A percentile compares a stretch with the other conserved stretches of the same genome.
These are phyloP conservation scores for Stenodera caucasica DNA, from an alignment of 2,888 invertebrate genomes.

Conservation along the genomic window DNA sequence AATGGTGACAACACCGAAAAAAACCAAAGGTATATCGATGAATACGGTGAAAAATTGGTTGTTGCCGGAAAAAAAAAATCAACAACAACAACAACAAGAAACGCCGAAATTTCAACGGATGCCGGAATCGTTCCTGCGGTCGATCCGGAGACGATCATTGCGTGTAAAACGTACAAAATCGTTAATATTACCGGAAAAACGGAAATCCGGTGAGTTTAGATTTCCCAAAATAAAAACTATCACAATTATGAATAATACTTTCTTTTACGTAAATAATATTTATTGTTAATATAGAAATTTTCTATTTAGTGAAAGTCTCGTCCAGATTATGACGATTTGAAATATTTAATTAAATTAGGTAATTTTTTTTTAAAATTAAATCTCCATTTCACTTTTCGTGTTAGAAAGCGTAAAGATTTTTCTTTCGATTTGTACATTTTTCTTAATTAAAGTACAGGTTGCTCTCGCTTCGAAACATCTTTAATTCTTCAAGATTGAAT, in stretches of 20 bases:
- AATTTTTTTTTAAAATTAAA: no score
- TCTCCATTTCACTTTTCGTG: background rate
- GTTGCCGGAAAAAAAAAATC: constrained; percentile 59
- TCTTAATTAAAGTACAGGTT: no score
- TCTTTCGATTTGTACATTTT: no score
- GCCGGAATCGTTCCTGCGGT: constrained; percentile 75
- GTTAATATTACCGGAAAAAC: constrained; percentile 71
- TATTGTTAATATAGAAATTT: background rate
- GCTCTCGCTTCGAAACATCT: background rate
- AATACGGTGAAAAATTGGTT: constrained; percentile 76
- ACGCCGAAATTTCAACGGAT: constrained; percentile 61
- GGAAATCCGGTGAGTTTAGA: constrained; percentile 73
- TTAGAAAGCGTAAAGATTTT: background rate
- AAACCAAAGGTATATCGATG: constrained; percentile 58
- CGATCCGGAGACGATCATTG: constrained; percentile 70
- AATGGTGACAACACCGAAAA: constrained; percentile 49
- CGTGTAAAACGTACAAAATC: constrained; percentile 76
- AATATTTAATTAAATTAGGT: background rate
- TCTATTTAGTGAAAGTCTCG: constrained; percentile 2
- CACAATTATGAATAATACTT: constrained; percentile 6
- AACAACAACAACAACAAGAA: constrained; percentile 56
- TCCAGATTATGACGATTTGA: no score
- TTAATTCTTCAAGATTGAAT: background rate
- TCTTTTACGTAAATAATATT: background rate
- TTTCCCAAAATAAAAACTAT: no score